phyloP scores from a whole-genome alignment of 2,113 vertebrate species.

The Hepsetus odoe region DNA sequence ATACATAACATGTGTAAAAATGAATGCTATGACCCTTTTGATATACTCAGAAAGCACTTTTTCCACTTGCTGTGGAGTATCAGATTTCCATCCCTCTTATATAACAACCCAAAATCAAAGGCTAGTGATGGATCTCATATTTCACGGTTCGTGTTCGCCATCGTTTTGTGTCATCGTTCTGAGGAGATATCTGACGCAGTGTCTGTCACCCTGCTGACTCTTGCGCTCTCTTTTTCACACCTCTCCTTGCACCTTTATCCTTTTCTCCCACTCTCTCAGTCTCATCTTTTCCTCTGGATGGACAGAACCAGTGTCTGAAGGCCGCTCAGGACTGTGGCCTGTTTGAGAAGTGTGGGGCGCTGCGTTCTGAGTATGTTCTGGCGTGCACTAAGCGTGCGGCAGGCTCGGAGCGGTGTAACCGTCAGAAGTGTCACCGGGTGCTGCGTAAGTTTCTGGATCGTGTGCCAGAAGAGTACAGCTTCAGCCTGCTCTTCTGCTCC shows the following conservation, averaged over 20 bases:
- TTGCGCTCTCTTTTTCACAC: constrained; percentile 25
- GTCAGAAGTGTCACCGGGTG: constrained; percentile 81
- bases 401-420: constrained; percentile 77
- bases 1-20: too few species aligned
- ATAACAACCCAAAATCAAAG: constrained; percentile 1
- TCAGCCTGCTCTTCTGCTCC: constrained; percentile 89
- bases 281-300: constrained; percentile 68
- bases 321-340: constrained; percentile 87
- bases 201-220: constrained; percentile 27
- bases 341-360: constrained; percentile 84
- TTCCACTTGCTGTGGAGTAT: not conserved
- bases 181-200: constrained; percentile 14
- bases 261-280: constrained; percentile 49
- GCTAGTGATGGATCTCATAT: not conserved
- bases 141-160: not conserved
- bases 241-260: not conserved
- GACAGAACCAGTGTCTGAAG: constrained; percentile 88
- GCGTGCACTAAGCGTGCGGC: constrained; percentile 80
- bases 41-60: not conserved
- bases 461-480: constrained; percentile 84
- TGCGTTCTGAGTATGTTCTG: constrained; percentile 86
- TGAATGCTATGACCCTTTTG: not conserved
- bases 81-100: constrained; percentile 14
- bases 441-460: constrained; percentile 89
- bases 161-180: not conserved